These are phyloP conservation scores for Cataglyphis altisquamis DNA, from an alignment of 2,888 invertebrate species.

Conservation along the genomic window DNA sequence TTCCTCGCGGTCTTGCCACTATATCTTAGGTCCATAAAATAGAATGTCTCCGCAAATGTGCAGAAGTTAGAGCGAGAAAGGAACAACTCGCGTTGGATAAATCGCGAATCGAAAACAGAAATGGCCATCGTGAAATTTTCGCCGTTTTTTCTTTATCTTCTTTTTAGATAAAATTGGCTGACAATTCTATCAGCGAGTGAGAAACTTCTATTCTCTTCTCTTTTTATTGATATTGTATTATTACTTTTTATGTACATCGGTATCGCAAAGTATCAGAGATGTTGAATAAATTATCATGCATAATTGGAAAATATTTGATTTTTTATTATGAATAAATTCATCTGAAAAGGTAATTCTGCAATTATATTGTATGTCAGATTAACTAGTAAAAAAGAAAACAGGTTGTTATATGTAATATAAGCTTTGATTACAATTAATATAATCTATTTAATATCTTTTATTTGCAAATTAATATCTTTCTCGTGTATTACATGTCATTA, in stretches of 20 bases:
- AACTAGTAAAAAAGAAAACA: neutral
- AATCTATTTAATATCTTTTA: neutral
- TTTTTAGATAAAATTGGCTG: neutral
- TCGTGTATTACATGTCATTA: neutral
- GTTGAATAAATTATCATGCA: slow-evolving; percentile 3
- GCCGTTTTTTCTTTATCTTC: slow-evolving; percentile 21
- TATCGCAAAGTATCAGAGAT: neutral
- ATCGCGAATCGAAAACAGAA: slow-evolving; percentile 18
- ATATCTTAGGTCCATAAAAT: slow-evolving; percentile 33
- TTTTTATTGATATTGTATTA: neutral
- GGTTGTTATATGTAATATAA: neutral
- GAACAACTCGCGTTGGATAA: neutral
- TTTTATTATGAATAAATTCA: neutral
- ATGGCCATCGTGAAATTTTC: slow-evolving; percentile 19
- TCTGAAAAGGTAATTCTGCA: neutral
- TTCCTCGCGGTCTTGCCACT: neutral
- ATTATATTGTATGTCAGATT: neutral
- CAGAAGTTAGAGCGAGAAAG: slow-evolving; percentile 28
- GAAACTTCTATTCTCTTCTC: neutral
- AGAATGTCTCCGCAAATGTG: slow-evolving; percentile 33
- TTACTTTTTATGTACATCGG: neutral
- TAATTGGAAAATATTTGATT: neutral
- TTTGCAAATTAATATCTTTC: slow-evolving; percentile 9
- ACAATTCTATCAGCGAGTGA: slow-evolving; percentile 30
- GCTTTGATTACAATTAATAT: neutral